Percentiles rank a stretch among this genome's conserved stretches.
Evolutionary conservation across 2,113 vertebrate species (phyloP).

Genomic region (Elephantulus edwardii): DNA sequence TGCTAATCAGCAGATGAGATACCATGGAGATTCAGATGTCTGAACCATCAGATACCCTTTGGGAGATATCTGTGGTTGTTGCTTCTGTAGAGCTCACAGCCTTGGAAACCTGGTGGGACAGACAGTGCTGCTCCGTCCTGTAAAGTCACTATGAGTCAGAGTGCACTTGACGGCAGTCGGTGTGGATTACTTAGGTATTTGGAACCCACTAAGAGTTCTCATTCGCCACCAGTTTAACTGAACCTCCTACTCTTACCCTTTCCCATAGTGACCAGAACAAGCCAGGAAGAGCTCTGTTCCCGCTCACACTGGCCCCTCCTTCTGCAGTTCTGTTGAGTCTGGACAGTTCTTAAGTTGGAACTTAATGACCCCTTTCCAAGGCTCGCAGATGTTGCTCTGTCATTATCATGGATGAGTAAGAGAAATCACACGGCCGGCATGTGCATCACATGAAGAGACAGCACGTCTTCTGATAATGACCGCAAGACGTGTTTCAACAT

Average conservation of each 20-base stretch:
- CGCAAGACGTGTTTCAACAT: background rate
- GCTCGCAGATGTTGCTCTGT: background rate
- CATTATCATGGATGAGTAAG: background rate
- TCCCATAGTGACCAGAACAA: too few relatives aligned
- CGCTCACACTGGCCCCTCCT: background rate
- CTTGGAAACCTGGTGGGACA: background rate
- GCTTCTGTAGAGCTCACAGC: background rate
- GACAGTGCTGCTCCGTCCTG: background rate
- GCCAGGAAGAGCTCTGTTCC: background rate
- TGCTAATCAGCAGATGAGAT: too few relatives aligned
- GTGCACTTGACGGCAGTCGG: background rate
- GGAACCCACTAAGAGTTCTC: background rate
- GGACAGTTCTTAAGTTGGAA: background rate
- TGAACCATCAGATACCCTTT: background rate
- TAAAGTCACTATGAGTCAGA: background rate
- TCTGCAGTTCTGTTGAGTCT: background rate
- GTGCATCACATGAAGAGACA: background rate
- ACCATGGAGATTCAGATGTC: background rate
- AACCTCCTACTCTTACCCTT: background rate
- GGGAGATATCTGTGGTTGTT: background rate
- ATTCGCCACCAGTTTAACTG: background rate
- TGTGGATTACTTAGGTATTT: background rate
- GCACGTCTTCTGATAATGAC: background rate
- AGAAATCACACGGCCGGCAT: background rate
- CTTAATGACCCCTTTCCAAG: background rate